These are phyloP conservation scores for Eupeodes corollae DNA, from an alignment of 1,140 invertebrate species.

Conservation along the genomic window DNA sequence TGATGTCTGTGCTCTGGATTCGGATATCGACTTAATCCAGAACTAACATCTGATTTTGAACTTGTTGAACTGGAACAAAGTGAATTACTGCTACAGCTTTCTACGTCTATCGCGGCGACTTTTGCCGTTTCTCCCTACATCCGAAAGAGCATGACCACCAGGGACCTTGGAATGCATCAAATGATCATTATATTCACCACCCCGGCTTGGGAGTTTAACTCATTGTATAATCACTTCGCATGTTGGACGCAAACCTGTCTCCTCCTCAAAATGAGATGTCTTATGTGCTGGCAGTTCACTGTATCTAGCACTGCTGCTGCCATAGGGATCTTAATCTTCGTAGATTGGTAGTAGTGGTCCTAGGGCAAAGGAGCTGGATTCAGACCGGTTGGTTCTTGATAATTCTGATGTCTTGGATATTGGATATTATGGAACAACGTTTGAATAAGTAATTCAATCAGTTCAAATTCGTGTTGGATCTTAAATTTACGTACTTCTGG, in stretches of 20 bases:
- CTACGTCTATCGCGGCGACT: slow-evolving; percentile 36
- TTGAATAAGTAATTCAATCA: not conserved
- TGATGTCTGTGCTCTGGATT: slow-evolving; percentile 23
- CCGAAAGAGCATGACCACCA: slow-evolving; percentile 38
- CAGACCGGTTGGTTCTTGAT: slow-evolving; percentile 6
- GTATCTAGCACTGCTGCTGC: slow-evolving; percentile 27
- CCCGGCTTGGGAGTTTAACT: slow-evolving; percentile 49
- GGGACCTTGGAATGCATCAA: slow-evolving; percentile 75
- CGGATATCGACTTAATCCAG: slow-evolving; percentile 32
- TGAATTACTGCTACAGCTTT: slow-evolving; percentile 44
- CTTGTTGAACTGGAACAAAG: slow-evolving; percentile 56
- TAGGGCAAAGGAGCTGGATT: slow-evolving; percentile 23
- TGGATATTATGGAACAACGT: slow-evolving; percentile 5
- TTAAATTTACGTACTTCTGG: slow-evolving; percentile 5
- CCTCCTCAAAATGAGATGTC: slow-evolving; percentile 37
- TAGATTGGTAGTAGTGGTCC: slow-evolving; percentile 15
- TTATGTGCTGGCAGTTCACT: slow-evolving; percentile 32
- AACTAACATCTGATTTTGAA: slow-evolving; percentile 38
- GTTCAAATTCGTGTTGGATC: not conserved
- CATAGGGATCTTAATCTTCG: slow-evolving; percentile 33
- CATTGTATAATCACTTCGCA: slow-evolving; percentile 68
- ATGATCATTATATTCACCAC: slow-evolving; percentile 85
- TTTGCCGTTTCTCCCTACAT: slow-evolving; percentile 25
- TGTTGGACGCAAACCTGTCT: slow-evolving; percentile 50
- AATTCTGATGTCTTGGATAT: slow-evolving; percentile 3